Conservation (phyloP, 2,797 vertebrate species). For the Channallabes apus region DNA sequence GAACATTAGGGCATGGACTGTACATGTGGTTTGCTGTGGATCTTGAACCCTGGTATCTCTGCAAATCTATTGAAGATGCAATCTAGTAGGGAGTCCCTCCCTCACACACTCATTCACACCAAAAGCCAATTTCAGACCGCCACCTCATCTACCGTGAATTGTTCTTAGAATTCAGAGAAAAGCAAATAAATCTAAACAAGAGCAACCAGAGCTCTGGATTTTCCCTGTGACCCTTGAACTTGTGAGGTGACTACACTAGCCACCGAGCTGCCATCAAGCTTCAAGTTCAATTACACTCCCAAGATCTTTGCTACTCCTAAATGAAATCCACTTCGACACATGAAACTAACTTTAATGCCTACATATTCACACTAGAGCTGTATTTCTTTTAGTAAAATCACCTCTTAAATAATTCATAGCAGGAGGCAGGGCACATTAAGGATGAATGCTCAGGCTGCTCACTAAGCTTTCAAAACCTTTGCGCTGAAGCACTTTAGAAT, state of each 20-base stretch:
- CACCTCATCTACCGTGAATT: no score
- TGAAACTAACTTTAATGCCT: conserved; percentile 3
- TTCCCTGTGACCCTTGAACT: neutral
- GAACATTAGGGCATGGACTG: no score
- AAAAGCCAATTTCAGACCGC: neutral
- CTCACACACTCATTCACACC: neutral
- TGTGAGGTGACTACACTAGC: neutral
- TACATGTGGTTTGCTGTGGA: no score
- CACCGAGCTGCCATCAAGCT: neutral
- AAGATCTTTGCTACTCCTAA: neutral
- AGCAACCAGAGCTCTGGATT: neutral
- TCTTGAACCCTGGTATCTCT: neutral
- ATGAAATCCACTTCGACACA: neutral
- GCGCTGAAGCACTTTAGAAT: neutral
- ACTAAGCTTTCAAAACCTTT: neutral
- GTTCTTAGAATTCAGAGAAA: no score
- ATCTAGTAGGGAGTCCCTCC: no score
- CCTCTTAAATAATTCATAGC: conserved; percentile 35
- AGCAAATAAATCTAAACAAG: neutral
- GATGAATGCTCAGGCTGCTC: conserved; percentile 2
- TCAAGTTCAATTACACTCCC: neutral
- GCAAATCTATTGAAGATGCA: neutral
- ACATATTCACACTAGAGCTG: neutral
- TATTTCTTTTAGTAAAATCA: neutral
- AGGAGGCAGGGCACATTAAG: neutral